Percentiles rank a stretch among this genome's conserved stretches.
Conservation (phyloP, 2,888 invertebrate genomes). For the Drosophila lacicola region DNA sequence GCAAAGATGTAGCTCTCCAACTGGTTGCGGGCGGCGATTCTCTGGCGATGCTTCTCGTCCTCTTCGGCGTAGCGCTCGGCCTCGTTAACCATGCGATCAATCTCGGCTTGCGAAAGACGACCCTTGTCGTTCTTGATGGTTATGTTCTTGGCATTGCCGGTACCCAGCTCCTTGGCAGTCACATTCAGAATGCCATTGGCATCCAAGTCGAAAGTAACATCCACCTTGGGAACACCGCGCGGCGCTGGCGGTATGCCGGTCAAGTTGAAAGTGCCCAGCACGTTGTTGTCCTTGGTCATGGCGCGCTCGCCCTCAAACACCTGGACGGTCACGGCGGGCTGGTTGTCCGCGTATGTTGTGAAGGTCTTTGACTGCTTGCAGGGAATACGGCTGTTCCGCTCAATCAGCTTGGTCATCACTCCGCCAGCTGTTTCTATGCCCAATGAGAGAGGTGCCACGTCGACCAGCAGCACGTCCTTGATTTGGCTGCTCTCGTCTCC, state of each 20-base stretch:
- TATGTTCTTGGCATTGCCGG: constrained; percentile 90
- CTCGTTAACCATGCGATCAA: constrained; percentile 91
- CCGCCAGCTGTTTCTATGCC: constrained; percentile 93
- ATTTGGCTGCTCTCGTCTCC: constrained; percentile 90
- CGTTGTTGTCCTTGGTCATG: constrained; percentile 97
- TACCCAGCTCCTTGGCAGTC: constrained; percentile 90
- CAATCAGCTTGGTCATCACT: constrained; percentile 92
- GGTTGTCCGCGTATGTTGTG: constrained; percentile 93
- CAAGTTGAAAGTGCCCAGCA: constrained; percentile 97
- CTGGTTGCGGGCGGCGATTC: constrained; percentile 89
- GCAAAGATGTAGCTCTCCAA: constrained; percentile 89
- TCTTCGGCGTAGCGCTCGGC: constrained; percentile 91
- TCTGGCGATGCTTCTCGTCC: constrained; percentile 89
- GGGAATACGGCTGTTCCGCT: constrained; percentile 90
- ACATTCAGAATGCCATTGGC: constrained; percentile 98
- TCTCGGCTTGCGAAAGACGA: constrained; percentile 91
- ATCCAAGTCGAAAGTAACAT: constrained; percentile 92
- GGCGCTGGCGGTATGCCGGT: constrained; percentile 98
- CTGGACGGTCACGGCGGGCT: constrained; percentile 90
- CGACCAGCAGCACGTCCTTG: constrained; percentile 90
- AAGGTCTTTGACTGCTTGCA: constrained; percentile 91
- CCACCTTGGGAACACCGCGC: constrained; percentile 94
- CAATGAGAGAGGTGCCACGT: constrained; percentile 89
- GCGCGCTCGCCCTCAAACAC: constrained; percentile 93
- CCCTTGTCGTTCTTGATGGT: constrained; percentile 94